Base-by-base conservation (phyloP, 2,113 vertebrate species). In the Psilopsiagon aymara region DNA sequence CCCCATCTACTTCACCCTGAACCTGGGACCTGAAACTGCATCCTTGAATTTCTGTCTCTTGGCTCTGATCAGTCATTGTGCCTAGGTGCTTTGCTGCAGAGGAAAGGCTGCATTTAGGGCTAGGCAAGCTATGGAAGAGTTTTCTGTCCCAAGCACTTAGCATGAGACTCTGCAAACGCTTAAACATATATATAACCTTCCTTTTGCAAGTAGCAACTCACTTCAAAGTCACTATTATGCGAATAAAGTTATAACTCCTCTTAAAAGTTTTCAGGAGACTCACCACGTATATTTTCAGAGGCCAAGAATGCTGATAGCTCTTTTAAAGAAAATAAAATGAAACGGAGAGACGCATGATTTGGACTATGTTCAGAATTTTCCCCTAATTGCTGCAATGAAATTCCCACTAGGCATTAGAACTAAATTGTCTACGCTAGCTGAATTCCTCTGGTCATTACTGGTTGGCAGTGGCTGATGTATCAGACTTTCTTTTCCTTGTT, bases 331-430 rank as follows among this genome's bases (percentile, higher is more conserved):
- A 96, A 75, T 62, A 90, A 92, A 96, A 93, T 68, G 28, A 94
- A 90, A 92, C 29, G 63, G 77, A 91, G 81, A 88, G 29, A 94
- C 0, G 28, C 91, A 94, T 81, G 86, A 94, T 96, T 96, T 96
- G 94, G 88, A 87, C 75, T 47, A 21, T 5, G 51, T 81, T 95
- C 92, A 96, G 80, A 91, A 94, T 95, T 96, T 67, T 81, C 80
- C 80, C 91, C 77, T 91, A 97, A 97, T 97, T 97, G 86, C 92
- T 95, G 95, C 88, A 97, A 96, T 96, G 87, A 95, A 96, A 97
- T 97, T 95, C 94, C 94, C 94, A 86, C 79, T 55, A 96, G 90
- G 88, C 79, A 93, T 69, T 91, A 91, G 94, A 97, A 97, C 84
- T 95, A 97, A 94, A 95, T 95, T 95, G 95, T 92, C 96, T 94